These are phyloP conservation scores for Rhinichthys klamathensis DNA, from an alignment of 2,113 vertebrate species.

Conservation along the genomic window DNA sequence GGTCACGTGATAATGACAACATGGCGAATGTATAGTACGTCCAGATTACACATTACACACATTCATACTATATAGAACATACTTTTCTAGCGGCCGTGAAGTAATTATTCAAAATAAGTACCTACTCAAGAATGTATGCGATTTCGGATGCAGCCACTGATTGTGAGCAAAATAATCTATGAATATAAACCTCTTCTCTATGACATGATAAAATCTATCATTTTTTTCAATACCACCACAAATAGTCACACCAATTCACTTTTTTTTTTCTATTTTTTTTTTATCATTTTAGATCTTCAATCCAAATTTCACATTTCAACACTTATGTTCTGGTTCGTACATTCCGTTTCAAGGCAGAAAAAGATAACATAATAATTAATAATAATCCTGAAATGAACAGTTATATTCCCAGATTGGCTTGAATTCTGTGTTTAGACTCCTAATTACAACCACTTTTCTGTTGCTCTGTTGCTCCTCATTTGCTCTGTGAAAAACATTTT, in stretches of 20 bases:
- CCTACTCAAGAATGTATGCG: too few species aligned
- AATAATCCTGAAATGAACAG: neutral
- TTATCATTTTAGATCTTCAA: neutral
- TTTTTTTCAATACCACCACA: neutral
- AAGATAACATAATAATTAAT: neutral
- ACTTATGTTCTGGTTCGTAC: neutral
- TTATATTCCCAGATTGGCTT: neutral
- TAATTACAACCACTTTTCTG: slow-evolving; percentile 11
- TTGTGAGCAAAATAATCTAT: too few species aligned
- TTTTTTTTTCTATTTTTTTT: neutral
- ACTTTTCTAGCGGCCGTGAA: too few species aligned
- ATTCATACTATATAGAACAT: too few species aligned
- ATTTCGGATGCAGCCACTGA: too few species aligned
- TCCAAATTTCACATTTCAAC: neutral
- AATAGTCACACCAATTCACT: neutral
- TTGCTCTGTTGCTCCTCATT: slow-evolving; percentile 6
- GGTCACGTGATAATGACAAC: too few species aligned
- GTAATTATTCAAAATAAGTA: too few species aligned
- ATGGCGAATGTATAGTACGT: too few species aligned
- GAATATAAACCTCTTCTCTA: too few species aligned
- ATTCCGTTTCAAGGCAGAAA: neutral
- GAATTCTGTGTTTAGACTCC: neutral
- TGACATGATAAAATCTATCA: too few species aligned
- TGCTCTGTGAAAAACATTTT: neutral
- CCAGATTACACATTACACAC: too few species aligned